Base-by-base conservation (phyloP, 2,113 vertebrate species). In the Sapajus apella region DNA sequence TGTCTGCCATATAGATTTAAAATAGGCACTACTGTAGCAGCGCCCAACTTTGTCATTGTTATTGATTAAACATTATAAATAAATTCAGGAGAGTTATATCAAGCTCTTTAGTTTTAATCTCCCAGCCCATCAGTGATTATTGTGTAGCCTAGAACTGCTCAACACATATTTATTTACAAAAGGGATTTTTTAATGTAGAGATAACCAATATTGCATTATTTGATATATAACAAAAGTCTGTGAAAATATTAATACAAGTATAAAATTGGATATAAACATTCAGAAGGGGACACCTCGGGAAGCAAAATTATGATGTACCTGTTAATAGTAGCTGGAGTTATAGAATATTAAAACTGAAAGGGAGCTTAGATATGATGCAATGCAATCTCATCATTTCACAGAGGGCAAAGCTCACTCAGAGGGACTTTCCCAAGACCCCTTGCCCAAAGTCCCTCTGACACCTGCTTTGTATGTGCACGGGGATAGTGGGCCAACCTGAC, bases 121-220 rank as follows among this genome's bases (percentile, higher is more conserved):
- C 27, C 27, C 61, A 10, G 20, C 50, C 85, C 52, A 70, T 35
- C 84, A 30, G 3, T 45, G 35, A 50, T 27, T 81, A 13, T 27
- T 40, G 32, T 87, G 27, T 6, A 43, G 37, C 35, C 17, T 81
- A 32, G 40, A 64, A 35, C 37, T 47, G 27, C 27, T 58, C 37
- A 72, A 73, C 25, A 82, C 14, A 8, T 35, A 66, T 32, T 81
- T 94, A 61, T 86, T 92, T 90, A 32, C 32, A 86, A 91, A 84
- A 45, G n/a, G 32, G 35, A 70, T 66, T 87, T 87, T 91, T 21
- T 76, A 12, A 83, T 64, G n/a, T 52, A 52, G 61, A 47, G 37
- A 35, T 75, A 56, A 76, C 43, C 5, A 17, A 14, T 11, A 64
- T 61, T 55, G 8, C 14, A 35, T 50, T 73, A 64, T 70, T 94